phyloP scores from a whole-genome alignment of 2,888 invertebrate species.

The Syritta pipiens region DNA sequence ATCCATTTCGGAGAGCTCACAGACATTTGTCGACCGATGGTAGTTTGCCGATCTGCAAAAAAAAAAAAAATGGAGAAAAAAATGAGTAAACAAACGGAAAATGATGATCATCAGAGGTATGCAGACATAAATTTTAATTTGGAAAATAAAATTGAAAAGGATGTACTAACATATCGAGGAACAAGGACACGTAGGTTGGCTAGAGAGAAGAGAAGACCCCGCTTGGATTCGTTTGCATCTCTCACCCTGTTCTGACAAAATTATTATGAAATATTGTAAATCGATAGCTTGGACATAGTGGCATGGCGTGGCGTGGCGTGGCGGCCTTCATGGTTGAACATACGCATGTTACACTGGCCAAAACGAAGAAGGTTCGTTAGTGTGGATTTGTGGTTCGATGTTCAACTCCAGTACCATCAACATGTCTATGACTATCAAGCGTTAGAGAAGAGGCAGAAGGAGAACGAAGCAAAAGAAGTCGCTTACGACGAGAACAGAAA shows the following conservation, averaged over 20 bases:
- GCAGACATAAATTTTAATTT: conserved; percentile 58
- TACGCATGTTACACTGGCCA: conserved; percentile 55
- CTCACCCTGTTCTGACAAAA: conserved; percentile 47
- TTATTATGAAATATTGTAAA: conserved; percentile 70
- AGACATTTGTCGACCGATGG: conserved; percentile 90
- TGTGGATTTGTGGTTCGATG: conserved; percentile 8
- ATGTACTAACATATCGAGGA: conserved; percentile 26
- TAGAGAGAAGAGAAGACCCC: no score
- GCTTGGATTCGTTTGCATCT: conserved; percentile 15
- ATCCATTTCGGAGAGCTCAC: conserved; percentile 95
- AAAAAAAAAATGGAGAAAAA: conserved; percentile 59
- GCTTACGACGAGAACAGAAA: conserved; percentile 18
- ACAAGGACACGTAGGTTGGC: conserved; percentile 65
- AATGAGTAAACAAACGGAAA: conserved; percentile 35
- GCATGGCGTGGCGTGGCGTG: not conserved
- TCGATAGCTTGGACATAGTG: conserved; percentile 59
- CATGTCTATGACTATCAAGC: conserved; percentile 35
- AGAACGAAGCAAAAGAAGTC: not conserved
- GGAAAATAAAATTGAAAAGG: conserved; percentile 46
- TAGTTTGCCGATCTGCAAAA: conserved; percentile 91
- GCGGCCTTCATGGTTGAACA: conserved; percentile 14
- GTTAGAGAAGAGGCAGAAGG: not conserved
- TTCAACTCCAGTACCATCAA: conserved; percentile 1
- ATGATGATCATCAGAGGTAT: conserved; percentile 50
- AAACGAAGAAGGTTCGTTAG: conserved; percentile 52